These are phyloP conservation scores for Rosalia funebris DNA, from an alignment of 2,888 invertebrate species.

Conservation along the genomic window DNA sequence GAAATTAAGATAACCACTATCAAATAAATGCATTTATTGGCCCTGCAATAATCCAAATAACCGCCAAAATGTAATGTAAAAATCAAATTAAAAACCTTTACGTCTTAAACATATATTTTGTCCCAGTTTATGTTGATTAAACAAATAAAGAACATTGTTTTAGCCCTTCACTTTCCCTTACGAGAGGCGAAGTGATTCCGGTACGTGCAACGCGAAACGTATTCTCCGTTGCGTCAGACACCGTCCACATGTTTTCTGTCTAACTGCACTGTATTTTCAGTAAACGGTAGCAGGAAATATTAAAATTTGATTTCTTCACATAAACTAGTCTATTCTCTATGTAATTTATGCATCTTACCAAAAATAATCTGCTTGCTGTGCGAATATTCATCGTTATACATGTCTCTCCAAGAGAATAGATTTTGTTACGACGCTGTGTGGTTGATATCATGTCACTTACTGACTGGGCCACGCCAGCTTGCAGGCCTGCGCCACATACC, in stretches of 20 bases:
- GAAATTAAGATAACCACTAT: no score
- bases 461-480: slow-evolving; percentile 43
- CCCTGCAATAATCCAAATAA: no score
- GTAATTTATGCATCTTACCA: slow-evolving; percentile 57
- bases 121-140: no score
- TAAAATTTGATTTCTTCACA: slow-evolving; percentile 10
- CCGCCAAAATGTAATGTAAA: no score
- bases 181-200: no score
- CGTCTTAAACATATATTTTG: no score
- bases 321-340: slow-evolving; percentile 14
- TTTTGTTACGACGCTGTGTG: slow-evolving; percentile 56
- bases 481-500: slow-evolving; percentile 22
- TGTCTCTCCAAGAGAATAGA: slow-evolving; percentile 72
- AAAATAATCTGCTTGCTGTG: slow-evolving; percentile 65
- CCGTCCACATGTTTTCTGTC: neutral
- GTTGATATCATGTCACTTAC: slow-evolving; percentile 64
- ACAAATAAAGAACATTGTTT: no score
- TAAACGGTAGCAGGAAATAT: no score
- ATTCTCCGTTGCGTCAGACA: neutral
- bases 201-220: neutral
- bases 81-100: no score
- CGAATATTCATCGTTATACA: slow-evolving; percentile 76
- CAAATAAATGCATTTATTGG: no score
- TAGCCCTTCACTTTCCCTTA: no score
- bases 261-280: no score